Evolutionary conservation across 2,113 vertebrate genomes (phyloP).

Genomic region (Formicarius rufipectus): DNA sequence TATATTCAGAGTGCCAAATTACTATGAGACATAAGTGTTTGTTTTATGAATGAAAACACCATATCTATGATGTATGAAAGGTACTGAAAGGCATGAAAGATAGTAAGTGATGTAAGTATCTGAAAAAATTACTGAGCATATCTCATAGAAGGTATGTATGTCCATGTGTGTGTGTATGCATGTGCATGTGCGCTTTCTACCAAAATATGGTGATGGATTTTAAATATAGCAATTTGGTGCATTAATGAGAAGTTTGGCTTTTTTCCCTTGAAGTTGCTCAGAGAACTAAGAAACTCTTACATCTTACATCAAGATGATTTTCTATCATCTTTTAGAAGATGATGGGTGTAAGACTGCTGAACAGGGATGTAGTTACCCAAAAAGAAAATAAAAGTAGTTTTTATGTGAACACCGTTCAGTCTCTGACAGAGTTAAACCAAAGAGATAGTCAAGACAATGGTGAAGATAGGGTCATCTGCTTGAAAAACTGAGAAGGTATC

Average conservation of each 20-base stretch:
- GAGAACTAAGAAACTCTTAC: neutral
- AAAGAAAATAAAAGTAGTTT: neutral
- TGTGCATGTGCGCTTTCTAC: neutral
- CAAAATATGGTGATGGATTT: neutral
- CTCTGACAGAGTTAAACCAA: neutral
- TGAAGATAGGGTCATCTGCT: neutral
- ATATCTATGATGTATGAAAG: neutral
- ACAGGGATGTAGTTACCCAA: neutral
- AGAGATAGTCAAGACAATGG: neutral
- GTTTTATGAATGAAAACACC: neutral
- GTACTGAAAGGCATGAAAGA: neutral
- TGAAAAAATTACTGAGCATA: neutral
- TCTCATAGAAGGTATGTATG: neutral
- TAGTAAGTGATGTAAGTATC: neutral
- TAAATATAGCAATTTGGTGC: neutral
- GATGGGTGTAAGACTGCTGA: neutral
- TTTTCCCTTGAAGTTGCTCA: neutral
- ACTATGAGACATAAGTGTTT: neutral
- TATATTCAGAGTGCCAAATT: neutral
- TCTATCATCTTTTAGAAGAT: neutral
- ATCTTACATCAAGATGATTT: too few relatives aligned
- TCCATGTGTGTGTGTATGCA: neutral
- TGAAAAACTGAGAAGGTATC: neutral
- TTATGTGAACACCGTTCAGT: neutral
- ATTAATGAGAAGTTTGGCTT: neutral